Conservation (phyloP, 1,140 invertebrate genomes). For the Lasioglossum baleicum region DNA sequence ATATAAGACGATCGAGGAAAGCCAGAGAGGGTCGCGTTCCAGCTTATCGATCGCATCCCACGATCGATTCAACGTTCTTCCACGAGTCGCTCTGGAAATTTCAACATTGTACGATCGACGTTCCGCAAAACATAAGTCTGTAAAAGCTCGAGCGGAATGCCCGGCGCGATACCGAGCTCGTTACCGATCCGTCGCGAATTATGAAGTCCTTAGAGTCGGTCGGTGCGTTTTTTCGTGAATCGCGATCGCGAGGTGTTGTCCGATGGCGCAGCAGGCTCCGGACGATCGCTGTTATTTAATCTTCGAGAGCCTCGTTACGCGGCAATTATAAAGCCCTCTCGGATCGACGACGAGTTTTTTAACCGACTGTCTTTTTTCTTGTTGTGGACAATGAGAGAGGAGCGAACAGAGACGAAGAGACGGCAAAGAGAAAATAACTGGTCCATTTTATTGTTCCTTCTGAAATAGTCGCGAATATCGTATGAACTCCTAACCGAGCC, state of each 20-base stretch:
- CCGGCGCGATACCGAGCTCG: slow-evolving; percentile 4
- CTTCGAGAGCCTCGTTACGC: slow-evolving; percentile 31
- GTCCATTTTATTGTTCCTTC: no score
- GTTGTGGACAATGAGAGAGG: neutral
- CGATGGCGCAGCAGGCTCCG: slow-evolving; percentile 3
- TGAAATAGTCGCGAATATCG: no score
- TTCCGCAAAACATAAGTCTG: slow-evolving; percentile 8
- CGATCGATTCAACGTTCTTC: slow-evolving; percentile 4
- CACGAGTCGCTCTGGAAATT: slow-evolving; percentile 8
- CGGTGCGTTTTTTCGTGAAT: slow-evolving; percentile 2
- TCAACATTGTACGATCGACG: slow-evolving; percentile 9
- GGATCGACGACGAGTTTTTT: slow-evolving; percentile 31
- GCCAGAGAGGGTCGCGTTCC: slow-evolving; percentile 1
- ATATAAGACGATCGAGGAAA: no score
- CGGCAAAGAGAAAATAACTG: no score
- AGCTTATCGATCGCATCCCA: neutral
- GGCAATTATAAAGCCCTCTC: slow-evolving; percentile 26
- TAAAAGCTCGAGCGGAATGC: slow-evolving; percentile 6
- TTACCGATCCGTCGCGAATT: slow-evolving; percentile 27
- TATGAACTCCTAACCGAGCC: no score
- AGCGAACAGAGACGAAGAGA: no score
- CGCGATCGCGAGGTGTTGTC: slow-evolving; percentile 28
- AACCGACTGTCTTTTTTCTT: neutral
- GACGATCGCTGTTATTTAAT: slow-evolving; percentile 28
- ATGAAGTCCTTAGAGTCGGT: slow-evolving; percentile 20